Conservation (phyloP, 30 jellyfish, hydroid and myxozoan species). For the Phacellophora camtschatica region DNA sequence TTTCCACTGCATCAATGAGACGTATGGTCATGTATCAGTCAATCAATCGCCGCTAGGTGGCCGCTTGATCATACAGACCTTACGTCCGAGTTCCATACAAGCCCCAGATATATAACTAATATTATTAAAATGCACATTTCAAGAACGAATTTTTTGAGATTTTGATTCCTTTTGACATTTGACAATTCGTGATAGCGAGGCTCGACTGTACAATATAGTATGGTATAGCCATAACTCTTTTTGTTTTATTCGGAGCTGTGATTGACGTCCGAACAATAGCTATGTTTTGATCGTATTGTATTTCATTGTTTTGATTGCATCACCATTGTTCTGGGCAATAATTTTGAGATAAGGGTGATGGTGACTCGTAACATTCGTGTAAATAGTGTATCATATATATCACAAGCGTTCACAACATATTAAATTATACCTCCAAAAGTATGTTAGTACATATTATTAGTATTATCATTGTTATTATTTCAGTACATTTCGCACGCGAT, state of each 20-base stretch:
- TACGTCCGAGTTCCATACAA: not conserved
- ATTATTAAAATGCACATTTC: no score
- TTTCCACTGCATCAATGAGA: no score
- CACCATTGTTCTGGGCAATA: not conserved
- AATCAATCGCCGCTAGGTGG: no score
- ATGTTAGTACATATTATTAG: slow-evolving; percentile 9
- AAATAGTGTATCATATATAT: slow-evolving; percentile 48
- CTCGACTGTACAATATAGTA: not conserved
- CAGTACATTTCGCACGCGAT: no score
- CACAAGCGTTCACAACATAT: slow-evolving; percentile 47
- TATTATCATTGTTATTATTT: no score
- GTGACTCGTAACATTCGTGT: slow-evolving; percentile 2
- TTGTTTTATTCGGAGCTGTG: not conserved
- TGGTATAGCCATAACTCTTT: not conserved
- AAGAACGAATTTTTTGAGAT: no score
- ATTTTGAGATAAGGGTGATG: not conserved
- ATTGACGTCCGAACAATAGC: no score
- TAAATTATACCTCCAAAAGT: slow-evolving; percentile 40
- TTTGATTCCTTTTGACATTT: no score
- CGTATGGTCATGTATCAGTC: no score
- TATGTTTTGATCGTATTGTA: no score
- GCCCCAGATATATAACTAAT: no score
- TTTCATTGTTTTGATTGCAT: not conserved
- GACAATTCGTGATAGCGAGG: no score
- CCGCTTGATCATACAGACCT: not conserved